Conservation (phyloP, 2,113 vertebrate species). For the western clawed frog (Xenopus tropicalis) region UCB_Xtro_10.0 CM004450.2:29685001-29685500, state of each 20-base stretch:
- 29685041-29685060: no score
- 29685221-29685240: conserved; percentile 3
- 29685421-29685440: conserved; percentile 6
- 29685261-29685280: conserved; percentile 4
- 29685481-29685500: background rate
- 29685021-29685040: no score
- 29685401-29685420: conserved; percentile 13
- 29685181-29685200: no score
- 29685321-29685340: conserved; percentile 25
- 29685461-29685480: conserved; percentile 4
- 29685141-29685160: no score
- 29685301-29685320: background rate
- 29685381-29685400: conserved; percentile 24
- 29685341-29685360: conserved; percentile 31
- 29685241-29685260: conserved; percentile 6
- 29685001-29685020: no score
- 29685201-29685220: background rate
- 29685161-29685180: no score
- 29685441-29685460: conserved; percentile 1
- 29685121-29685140: no score
- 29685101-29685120: no score
- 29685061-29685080: no score
- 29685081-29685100: no score
- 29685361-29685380: conserved; percentile 31
- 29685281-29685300: background rate